phyloP scores from a whole-genome alignment of 2,113 vertebrate species.

The Mus pahari region DNA sequence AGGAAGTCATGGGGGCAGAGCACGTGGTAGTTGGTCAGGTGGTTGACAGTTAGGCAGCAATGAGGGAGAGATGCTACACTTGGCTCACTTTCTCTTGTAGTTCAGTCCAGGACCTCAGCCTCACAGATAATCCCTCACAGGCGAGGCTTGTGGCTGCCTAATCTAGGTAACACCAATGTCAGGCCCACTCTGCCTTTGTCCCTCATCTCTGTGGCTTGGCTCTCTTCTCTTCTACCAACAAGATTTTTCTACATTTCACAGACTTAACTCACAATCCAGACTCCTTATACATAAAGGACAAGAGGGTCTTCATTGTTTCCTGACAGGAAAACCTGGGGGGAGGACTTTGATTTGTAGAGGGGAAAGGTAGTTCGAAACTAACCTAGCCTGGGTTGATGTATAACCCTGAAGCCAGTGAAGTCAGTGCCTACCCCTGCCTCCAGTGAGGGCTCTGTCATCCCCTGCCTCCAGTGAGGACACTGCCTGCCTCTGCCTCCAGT shows the following conservation, averaged over 20 bases:
- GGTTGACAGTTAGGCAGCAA: background rate
- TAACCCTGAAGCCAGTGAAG: background rate
- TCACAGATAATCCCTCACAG: background rate
- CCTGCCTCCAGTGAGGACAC: background rate
- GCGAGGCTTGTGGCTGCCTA: background rate
- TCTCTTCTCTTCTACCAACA: constrained; percentile 3
- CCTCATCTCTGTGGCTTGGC: background rate
- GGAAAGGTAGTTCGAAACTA: background rate
- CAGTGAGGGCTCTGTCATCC: background rate
- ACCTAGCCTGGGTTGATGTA: background rate
- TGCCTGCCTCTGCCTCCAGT: background rate
- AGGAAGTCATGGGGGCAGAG: no score
- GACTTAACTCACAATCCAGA: background rate
- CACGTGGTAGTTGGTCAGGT: background rate
- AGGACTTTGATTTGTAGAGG: background rate
- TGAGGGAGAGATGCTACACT: background rate
- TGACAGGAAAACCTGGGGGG: background rate
- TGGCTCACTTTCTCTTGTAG: background rate
- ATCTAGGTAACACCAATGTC: background rate
- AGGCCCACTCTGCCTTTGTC: background rate
- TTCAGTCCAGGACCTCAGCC: background rate
- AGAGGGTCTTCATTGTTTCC: background rate
- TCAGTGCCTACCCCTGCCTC: background rate
- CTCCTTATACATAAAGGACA: background rate
- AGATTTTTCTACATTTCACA: background rate